Conservation (phyloP, 2,113 vertebrate species). For the Helogale parvula region DNA sequence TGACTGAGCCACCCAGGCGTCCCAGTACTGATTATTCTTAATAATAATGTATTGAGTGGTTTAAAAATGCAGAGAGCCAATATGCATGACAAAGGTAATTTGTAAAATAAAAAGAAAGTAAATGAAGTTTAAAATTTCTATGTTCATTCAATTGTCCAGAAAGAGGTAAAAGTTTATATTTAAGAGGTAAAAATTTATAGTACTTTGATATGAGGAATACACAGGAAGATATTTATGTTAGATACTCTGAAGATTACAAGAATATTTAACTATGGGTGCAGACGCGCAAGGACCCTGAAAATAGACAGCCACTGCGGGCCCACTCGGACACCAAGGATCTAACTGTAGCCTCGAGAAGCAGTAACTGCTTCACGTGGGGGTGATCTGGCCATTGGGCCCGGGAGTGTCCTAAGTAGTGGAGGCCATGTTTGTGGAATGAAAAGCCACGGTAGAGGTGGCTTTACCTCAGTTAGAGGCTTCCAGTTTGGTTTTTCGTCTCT, state of each 20-base stretch:
- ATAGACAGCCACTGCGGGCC: constrained; percentile 84
- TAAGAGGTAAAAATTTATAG: neutral
- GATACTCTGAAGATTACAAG: neutral
- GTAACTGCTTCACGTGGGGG: constrained; percentile 97
- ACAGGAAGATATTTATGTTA: neutral
- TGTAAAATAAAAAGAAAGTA: neutral
- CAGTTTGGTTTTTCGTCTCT: constrained; percentile 90
- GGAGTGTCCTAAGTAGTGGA: constrained; percentile 93
- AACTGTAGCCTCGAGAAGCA: constrained; percentile 94
- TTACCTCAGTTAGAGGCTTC: constrained; percentile 85
- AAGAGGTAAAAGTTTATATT: neutral
- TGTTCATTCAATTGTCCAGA: neutral
- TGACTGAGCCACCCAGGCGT: too few relatives aligned
- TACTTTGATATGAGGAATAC: neutral
- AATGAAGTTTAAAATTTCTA: neutral
- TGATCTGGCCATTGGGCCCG: constrained; percentile 96
- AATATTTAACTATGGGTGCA: constrained; percentile 80
- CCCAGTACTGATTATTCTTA: too few relatives aligned
- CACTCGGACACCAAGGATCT: constrained; percentile 65
- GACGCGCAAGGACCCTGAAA: constrained; percentile 87
- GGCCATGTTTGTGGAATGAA: constrained; percentile 92
- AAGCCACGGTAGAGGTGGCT: constrained; percentile 92
- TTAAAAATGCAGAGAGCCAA: neutral
- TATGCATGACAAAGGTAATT: neutral
- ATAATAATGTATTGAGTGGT: neutral